phyloP scores from a whole-genome alignment of 2,797 vertebrate genomes.

The Phataginus tricuspis region DNA sequence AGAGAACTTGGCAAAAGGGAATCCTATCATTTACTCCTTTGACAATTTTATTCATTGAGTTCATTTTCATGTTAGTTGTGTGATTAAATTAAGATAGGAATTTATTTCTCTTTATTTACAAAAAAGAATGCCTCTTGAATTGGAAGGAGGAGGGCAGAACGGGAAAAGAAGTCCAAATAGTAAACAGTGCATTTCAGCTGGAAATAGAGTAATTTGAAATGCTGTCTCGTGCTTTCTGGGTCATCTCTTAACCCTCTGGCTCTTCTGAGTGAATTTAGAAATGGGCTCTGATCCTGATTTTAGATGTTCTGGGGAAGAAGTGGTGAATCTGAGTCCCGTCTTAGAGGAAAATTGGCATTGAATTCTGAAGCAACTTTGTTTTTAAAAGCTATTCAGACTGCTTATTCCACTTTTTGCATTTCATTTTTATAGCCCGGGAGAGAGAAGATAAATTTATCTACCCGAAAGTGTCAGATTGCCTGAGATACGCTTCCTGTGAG shows the following conservation, averaged over 20 bases:
- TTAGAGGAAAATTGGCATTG: conserved; percentile 54
- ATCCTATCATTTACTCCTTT: conserved; percentile 85
- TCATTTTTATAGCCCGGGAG: conserved; percentile 78
- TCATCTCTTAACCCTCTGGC: conserved; percentile 80
- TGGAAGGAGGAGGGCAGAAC: not conserved
- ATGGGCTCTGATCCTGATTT: conserved; percentile 69
- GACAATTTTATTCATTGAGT: conserved; percentile 87
- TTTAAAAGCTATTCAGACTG: conserved; percentile 78
- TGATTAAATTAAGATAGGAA: conserved; percentile 87
- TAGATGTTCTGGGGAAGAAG: conserved; percentile 46
- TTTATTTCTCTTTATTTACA: conserved; percentile 86
- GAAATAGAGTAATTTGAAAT: conserved; percentile 82
- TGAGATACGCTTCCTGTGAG: conserved; percentile 33
- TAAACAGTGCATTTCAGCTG: conserved; percentile 75
- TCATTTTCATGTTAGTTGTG: conserved; percentile 85
- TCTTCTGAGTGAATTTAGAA: conserved; percentile 76
- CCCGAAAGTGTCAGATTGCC: conserved; percentile 46
- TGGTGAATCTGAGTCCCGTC: conserved; percentile 51
- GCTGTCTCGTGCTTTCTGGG: conserved; percentile 73
- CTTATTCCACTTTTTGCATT: conserved; percentile 79
- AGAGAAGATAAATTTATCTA: conserved; percentile 60
- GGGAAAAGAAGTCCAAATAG: conserved; percentile 81
- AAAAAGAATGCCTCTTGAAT: conserved; percentile 57
- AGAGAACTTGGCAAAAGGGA: conserved; percentile 83
- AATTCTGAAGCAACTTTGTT: conserved; percentile 69